Evolutionary conservation across 2,888 invertebrate genomes (phyloP), one percentile per base, ranked within the genome.

Genomic region (Bembecia ichneumoniformis): DNA sequence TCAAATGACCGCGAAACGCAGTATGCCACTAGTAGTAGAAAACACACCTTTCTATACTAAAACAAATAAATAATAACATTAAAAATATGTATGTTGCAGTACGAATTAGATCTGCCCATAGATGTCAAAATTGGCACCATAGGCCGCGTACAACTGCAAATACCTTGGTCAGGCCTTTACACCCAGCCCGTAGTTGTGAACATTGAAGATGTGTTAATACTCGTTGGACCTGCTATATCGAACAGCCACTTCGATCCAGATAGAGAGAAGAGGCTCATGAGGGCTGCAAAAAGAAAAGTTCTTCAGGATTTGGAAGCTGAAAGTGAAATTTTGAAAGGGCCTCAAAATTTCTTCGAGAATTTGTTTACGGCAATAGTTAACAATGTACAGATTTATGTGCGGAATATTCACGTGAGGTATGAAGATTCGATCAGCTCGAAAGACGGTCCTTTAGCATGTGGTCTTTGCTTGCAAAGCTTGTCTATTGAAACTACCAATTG

Each of bases 81-180:
- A n/a, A n/a, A n/a, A n/a, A n/a, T 17, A 28, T 28, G 9, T 28
- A 5, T 35, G 58, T 90, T 89, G 36, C 87, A 95, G 95, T 93
- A 93, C 63, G 94, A 94, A 74, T 82, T 95, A 36, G 92, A 94
- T 63, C 81, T 95, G 47, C 95, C 95, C 0, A 92, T 95, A 56
- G 93, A 94, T 78, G 94, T 95, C 11, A 93, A 93, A 77, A 92
- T 92, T 50, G 95, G 95, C 14, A 91, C 93, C 7, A 91, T 95
- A 52, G 95, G 94, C 58, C 91, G 91, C 77, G 88, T 93, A 58
- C 89, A 88, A 63, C 79, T 93, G 7, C 91, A 91, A 71, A 94
- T 95, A 66, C 94, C 95, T 53, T 95, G 95, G 95, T 89, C 91
- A 3, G 91, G 91, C 13, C 83, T 95, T 28, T 93, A 92, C 86